Percentiles rank a stretch among this genome's conserved stretches.
Conservation (phyloP, 2,113 vertebrate species). For the Myanophis thanlyinensis region DNA sequence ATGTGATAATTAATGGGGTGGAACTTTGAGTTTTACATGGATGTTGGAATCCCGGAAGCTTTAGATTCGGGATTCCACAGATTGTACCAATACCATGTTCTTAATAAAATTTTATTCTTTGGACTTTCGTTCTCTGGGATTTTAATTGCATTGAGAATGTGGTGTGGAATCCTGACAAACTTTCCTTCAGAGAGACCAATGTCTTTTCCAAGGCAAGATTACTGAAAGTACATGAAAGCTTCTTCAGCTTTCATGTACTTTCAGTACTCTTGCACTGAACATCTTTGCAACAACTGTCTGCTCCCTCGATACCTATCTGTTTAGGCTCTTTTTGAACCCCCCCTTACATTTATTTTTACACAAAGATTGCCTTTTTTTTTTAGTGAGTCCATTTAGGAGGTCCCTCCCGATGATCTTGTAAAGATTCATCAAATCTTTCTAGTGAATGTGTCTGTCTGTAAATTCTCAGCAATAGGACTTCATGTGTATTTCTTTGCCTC, state of each 20-base stretch:
- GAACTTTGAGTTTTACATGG: no score
- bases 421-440: neutral
- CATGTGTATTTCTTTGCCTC: neutral
- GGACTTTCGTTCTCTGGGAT: no score
- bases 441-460: neutral
- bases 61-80: no score
- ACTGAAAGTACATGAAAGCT: no score
- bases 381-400: neutral
- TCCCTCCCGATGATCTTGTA: neutral
- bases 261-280: neutral
- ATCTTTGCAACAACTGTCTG: neutral
- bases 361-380: neutral
- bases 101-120: no score
- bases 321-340: neutral
- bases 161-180: no score
- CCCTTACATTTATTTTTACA: neutral
- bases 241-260: neutral
- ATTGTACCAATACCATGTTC: no score
- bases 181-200: neutral
- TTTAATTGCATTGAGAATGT: no score
- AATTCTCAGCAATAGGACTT: neutral
- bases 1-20: no score
- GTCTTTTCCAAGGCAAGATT: neutral
- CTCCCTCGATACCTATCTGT: neutral
- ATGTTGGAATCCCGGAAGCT: no score